Evolutionary conservation across 2,888 invertebrate species (phyloP), one percentile per base, ranked within the genome.

Genomic region (Alitta virens): DNA sequence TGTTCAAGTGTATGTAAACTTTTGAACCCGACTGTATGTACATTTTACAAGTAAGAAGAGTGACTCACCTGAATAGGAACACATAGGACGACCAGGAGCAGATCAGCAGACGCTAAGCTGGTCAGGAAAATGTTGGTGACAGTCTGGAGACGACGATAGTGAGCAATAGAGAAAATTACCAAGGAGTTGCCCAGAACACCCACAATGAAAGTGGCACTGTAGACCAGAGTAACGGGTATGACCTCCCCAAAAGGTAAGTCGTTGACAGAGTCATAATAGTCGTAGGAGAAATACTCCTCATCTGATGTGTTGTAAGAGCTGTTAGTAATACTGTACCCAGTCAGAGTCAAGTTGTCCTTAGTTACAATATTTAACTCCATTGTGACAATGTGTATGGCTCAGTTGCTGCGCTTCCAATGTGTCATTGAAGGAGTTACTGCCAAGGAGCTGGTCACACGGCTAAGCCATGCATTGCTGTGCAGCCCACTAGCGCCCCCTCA

Each of bases 71-170:
- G 88, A 7, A 89, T 87, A 16, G 89, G 89, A 65, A 89, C 87
- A 79, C 89, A 89, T 74, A 89, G 85, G 63, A 86, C 82, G 62
- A 89, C 87, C 55, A 89, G 84, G 23, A 89, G 84, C 1, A 89
- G 83, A 80, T 89, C 89, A n/a, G 89, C 88, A 0, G 87, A 86
- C 5, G 88, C 88, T 62, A 89, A 81, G 70, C 88, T 88, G 18
- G 88, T 86, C 51, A 89, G 83, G 74, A 89, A 88, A 55, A 88
- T 85, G 75, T 89, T 89, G 24, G 89, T 89, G 51, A 83, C 86
- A 73, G 84, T 87, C 74, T 85, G 85, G 85, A 87, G 86, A 57
- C 85, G 78, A 61, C 85, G 78, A 73, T 85, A 86, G 60, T 84
- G 79, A 43, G 82, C 82, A 27, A 85, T 85, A 7, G 86, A 85